Base-by-base conservation (phyloP, 1,140 invertebrate genomes). In the Colletes gigas region DNA sequence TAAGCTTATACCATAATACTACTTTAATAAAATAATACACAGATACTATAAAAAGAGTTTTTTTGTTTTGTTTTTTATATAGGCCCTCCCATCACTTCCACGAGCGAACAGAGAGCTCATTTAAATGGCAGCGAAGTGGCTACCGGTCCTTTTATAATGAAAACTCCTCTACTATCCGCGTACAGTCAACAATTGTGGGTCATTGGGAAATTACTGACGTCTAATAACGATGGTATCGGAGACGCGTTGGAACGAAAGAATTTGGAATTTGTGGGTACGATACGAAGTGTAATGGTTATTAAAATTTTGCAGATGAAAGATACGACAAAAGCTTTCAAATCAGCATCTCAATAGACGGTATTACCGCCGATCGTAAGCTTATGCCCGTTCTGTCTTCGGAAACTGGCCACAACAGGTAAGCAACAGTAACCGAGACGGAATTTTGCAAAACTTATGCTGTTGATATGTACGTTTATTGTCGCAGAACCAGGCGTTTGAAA, bases 121-220 rank as follows among this genome's bases (percentile, higher is more conserved):
- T 95, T 87, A 86, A 96, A 95, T 86, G 92, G 95, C n/a, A 96
- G 94, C 80, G 94, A 95, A 47, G 95, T 98, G 87, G 95, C 96
- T 15, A 96, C 95, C 47, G 98, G 98, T 0, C 98, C 98, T 15
- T 99, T 97, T 92, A 94, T 96, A 66, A 95, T 99, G 93, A 95
- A 96, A 89, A 98, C 97, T 9, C 97, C 98, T 0, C 92, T 96
- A 15, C 93, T 99, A 88, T 97, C 97, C 8, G 97, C 97, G 0
- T 98, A 98, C 86, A 96, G 97, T 78, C 98, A 99, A 92, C 98
- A 99, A 91, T 91, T 99, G 68, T 99, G 98, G 98, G 93, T 99
- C 0, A 97, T 98, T 69, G 97, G 97, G 52, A 96, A 97, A 91
- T 94, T 99, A 86, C 94, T 96, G 17, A 98, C 97, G 7, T 95